Conservation (phyloP, 2,797 vertebrate genomes). For the Acrossocheilus fasciatus region DNA sequence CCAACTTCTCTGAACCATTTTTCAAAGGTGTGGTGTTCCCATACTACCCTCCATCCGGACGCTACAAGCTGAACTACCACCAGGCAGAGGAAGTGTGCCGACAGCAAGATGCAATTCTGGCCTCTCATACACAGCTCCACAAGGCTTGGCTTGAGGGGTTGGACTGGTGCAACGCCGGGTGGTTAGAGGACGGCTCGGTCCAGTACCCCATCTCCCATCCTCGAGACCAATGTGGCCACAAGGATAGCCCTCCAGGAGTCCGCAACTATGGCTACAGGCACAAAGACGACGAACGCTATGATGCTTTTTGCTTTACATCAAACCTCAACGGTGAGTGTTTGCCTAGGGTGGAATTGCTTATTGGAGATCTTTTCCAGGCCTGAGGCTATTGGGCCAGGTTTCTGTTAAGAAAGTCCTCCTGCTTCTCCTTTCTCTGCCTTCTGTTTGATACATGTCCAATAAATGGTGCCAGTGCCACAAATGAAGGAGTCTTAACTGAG, state of each 20-base stretch:
- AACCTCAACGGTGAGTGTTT: slow-evolving; percentile 87
- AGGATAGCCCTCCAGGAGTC: slow-evolving; percentile 85
- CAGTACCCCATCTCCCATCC: slow-evolving; percentile 93
- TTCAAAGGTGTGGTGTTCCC: slow-evolving; percentile 92
- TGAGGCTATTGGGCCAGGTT: slow-evolving; percentile 66
- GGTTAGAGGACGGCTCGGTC: slow-evolving; percentile 93
- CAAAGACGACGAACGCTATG: slow-evolving; percentile 91
- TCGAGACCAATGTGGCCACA: slow-evolving; percentile 88
- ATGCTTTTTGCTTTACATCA: slow-evolving; percentile 96
- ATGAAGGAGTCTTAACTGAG: slow-evolving; percentile 41
- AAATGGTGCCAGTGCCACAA: slow-evolving; percentile 45
- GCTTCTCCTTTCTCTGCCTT: slow-evolving; percentile 70
- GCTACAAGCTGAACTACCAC: slow-evolving; percentile 91
- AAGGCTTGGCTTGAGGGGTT: slow-evolving; percentile 92
- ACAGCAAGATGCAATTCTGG: slow-evolving; percentile 91
- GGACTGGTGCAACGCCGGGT: slow-evolving; percentile 97
- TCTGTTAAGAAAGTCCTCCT: slow-evolving; percentile 63
- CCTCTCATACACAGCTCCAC: slow-evolving; percentile 91
- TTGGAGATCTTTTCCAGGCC: slow-evolving; percentile 66
- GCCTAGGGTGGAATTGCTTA: slow-evolving; percentile 61
- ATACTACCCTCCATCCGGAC: slow-evolving; percentile 89
- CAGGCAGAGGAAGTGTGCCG: slow-evolving; percentile 87
- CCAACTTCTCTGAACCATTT: not conserved
- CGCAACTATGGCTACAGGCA: slow-evolving; percentile 96
- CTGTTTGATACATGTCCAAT: slow-evolving; percentile 69